Base-by-base conservation (phyloP, 2,113 vertebrate genomes). In the Taurulus bubalis region DNA sequence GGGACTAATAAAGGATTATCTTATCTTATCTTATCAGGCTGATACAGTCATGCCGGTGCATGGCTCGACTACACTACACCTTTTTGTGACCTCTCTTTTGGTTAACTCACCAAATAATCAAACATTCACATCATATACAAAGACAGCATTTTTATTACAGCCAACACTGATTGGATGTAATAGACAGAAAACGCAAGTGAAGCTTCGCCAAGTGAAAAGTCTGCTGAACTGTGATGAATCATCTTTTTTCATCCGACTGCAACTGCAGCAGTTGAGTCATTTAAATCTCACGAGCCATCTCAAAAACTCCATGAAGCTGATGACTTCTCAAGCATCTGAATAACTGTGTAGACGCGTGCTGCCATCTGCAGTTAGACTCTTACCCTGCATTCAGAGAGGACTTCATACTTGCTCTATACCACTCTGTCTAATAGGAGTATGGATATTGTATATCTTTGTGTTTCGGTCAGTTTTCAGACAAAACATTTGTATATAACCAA, bases 321-420 rank as follows among this genome's bases (percentile, higher is more conserved):
- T 38, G 36, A 38, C 34, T 34, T 38, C 34, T 34, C 36, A 47
- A 47, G 45, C 18, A 47, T 45, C 15, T 47, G 15, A 47, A 47
- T 47, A 18, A 47, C 45, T 6, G 15, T 16, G 49, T 9, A n/a
- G 51, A 24, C 51, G 22, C 3, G 22, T 55, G 51, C 42, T 67
- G 76, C 66, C 71, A 75, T 36, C 71, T 84, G 36, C 30, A 6
- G 70, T 8, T 30, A 66, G 1, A 53, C 32, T 12, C 3, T 9
- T 5, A 26, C 24, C 53, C 9, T 11, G 22, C 22, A 24, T 55
- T 55, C 12, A 14, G 24, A 56, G 1, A 53, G 1, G 42, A 45
- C 15, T 45, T 16, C 5, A 45, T 45, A 34, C 34, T 34, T 34
- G 34, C 34, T 34, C 2, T 32, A 32, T 32, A 32, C 30, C 30